A percentile compares a stretch with the other conserved stretches of the same genome.
phyloP scores from a whole-genome alignment of 2,797 vertebrate species.

The Pipistrellus pipistrellus region DNA sequence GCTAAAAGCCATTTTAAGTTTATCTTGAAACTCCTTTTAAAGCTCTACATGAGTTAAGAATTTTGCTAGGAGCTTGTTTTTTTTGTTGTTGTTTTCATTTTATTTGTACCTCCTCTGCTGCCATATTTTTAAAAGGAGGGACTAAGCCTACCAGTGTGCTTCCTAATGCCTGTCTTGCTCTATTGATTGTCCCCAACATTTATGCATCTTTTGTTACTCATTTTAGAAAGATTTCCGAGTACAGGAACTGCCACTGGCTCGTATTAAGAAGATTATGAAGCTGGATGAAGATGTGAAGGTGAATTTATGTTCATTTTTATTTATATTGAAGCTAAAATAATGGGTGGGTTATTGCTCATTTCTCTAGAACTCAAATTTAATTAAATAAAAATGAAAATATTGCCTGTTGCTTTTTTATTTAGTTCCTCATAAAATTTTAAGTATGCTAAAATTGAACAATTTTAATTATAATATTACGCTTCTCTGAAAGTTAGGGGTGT shows the following conservation, averaged over 20 bases:
- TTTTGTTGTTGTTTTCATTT: constrained; percentile 31
- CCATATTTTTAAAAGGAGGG: background rate
- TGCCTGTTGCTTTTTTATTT: constrained; percentile 58
- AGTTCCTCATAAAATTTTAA: constrained; percentile 61
- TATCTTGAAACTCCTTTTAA: constrained; percentile 26
- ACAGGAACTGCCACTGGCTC: constrained; percentile 97
- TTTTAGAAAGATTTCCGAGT: constrained; percentile 99
- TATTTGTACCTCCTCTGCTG: background rate
- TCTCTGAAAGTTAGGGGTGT: constrained; percentile 54
- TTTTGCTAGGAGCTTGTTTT: constrained; percentile 39
- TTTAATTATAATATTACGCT: constrained; percentile 48
- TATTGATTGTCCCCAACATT: background rate
- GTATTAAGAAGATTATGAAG: constrained; percentile 99
- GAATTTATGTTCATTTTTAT: constrained; percentile 63
- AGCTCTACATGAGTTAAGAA: constrained; percentile 16
- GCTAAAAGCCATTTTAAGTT: background rate
- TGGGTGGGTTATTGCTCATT: constrained; percentile 4
- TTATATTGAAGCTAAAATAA: constrained; percentile 30
- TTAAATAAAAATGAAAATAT: constrained; percentile 57
- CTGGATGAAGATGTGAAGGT: constrained; percentile 99
- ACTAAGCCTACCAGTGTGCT: background rate
- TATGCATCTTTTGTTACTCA: constrained; percentile 68
- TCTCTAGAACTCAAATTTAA: constrained; percentile 50
- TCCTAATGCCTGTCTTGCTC: background rate
- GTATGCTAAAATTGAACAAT: constrained; percentile 27